Evolutionary conservation across 2,113 vertebrate species (phyloP), one percentile per base, ranked within the genome.

Genomic region (Sylvia atricapilla): DNA sequence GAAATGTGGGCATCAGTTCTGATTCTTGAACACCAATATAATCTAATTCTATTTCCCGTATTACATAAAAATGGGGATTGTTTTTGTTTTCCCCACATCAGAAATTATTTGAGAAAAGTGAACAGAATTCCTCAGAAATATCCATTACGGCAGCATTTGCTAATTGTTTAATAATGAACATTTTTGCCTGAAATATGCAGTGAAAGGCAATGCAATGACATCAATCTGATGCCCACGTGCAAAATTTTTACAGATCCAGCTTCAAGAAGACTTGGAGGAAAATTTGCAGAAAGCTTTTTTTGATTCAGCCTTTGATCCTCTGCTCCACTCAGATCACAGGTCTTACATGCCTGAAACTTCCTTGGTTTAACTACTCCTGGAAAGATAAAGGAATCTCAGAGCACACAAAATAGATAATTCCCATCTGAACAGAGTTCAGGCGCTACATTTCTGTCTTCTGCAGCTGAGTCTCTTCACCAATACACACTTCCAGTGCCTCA

Each of bases 251-350:
- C 52, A 66, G n/a, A 17, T 69, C 46, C 1, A 78, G 78, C 47
- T 41, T 55, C 43, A 21, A 75, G 83, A 75, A 90, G 82, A 75
- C 53, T 66, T 72, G 74, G 90, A 79, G 60, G 68, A 69, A 95
- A 94, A 94, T 77, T 92, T 75, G 70, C 84, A 82, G 95, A 84
- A 91, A 90, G 55, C 30, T 80, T 81, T 90, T 91, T 90, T 79
- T 7, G 21, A 68, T 79, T 63, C 47, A 77, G 78, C 55, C 87
- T 88, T 97, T 97, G 94, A 97, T 95, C 93, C 86, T 95, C 47
- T 15, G 78, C 87, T 58, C 41, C 66, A 6, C 80, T 93, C 85
- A 68, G 89, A 93, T 88, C 90, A 62, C 77, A 91, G 41, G 66
- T 75, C 94, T 70, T 76, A 30, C 59, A 5, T 16, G 66, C 43